Evolutionary conservation across 1,140 invertebrate species (phyloP).

Genomic region (Plectus sambesii): DNA sequence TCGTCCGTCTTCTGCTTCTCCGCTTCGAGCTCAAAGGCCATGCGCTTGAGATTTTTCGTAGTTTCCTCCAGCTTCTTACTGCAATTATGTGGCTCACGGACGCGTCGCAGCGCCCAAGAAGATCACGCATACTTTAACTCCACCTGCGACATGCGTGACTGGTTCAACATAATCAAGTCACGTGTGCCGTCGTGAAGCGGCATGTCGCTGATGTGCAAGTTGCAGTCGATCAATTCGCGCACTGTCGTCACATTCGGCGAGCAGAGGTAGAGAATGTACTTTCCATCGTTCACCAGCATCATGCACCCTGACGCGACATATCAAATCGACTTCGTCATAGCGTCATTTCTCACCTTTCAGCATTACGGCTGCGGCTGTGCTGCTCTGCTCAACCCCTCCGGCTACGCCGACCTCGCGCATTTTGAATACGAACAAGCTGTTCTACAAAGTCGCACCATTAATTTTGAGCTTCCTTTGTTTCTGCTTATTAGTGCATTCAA

Average conservation of each 20-base stretch:
- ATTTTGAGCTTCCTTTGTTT: constrained; percentile 17
- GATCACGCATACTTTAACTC: constrained; percentile 45
- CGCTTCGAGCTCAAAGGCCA: constrained; percentile 45
- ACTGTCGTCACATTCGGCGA: constrained; percentile 47
- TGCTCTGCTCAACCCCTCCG: not conserved
- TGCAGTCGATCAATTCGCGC: constrained; percentile 43
- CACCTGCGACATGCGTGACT: constrained; percentile 46
- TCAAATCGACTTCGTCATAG: not conserved
- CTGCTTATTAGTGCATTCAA: constrained; percentile 35
- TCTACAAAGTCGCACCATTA: not conserved
- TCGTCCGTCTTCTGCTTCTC: constrained; percentile 50
- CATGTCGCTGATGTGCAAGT: constrained; percentile 46
- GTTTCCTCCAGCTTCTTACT: constrained; percentile 50
- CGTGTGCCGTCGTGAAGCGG: constrained; percentile 49
- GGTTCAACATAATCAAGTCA: constrained; percentile 48
- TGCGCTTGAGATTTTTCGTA: constrained; percentile 47
- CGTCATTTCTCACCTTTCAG: constrained; percentile 27
- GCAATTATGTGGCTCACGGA: constrained; percentile 6
- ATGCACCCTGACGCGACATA: constrained; percentile 45
- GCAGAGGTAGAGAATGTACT: constrained; percentile 48
- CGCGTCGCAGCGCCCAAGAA: constrained; percentile 2
- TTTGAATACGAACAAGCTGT: constrained; percentile 27
- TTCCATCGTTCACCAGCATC: constrained; percentile 45
- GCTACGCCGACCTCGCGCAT: constrained; percentile 14
- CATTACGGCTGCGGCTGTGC: constrained; percentile 16